These are phyloP conservation scores for Etheostoma cragini DNA, from an alignment of 2,113 vertebrate genomes.

Conservation along the genomic window DNA sequence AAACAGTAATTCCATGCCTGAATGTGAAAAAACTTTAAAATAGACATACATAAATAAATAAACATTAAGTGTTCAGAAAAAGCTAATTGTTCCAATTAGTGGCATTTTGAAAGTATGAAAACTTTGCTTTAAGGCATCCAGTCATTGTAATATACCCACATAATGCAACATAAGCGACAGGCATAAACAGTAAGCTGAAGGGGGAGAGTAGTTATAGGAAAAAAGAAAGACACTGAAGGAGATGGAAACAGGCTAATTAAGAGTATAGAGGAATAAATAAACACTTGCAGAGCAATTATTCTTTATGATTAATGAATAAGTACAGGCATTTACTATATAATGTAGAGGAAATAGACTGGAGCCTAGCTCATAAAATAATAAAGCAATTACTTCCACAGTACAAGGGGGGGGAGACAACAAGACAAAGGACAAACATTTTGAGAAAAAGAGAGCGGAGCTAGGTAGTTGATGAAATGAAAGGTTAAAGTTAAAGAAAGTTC, in stretches of 20 bases:
- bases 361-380: background rate
- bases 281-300: conserved; percentile 11
- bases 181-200: background rate
- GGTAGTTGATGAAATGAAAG: background rate
- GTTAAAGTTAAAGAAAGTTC: conserved; percentile 7
- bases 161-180: background rate
- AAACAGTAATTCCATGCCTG: background rate
- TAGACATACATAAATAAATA: background rate
- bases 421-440: background rate
- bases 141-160: background rate
- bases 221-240: background rate
- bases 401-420: background rate
- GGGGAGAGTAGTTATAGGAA: background rate
- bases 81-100: background rate
- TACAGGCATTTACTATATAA: background rate
- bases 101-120: background rate
- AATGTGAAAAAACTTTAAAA: background rate
- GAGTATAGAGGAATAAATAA: conserved; percentile 20
- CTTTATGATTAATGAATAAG: conserved; percentile 9
- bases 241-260: conserved; percentile 32
- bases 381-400: background rate
- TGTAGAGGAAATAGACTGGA: background rate
- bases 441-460: background rate
- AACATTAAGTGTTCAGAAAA: background rate
- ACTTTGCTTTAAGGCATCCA: conserved; percentile 8